These are phyloP conservation scores for Ctenochaetus hawaiiensis DNA, from an alignment of 2,797 vertebrate genomes.

Conservation along the genomic window DNA sequence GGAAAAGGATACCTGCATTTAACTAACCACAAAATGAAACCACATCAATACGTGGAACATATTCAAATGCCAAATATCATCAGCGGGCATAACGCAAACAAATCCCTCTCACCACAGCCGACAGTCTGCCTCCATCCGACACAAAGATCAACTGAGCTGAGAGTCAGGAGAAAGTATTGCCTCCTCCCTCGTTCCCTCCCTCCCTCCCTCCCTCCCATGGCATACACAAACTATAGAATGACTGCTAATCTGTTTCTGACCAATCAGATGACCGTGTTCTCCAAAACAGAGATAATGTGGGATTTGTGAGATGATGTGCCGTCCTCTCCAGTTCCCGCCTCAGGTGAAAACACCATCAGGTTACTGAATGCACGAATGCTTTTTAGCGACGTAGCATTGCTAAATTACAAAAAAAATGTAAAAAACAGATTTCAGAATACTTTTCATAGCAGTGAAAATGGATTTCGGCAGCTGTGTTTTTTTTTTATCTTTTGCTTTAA, in stretches of 20 bases:
- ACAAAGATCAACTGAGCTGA: constrained; percentile 62
- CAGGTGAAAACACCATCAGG: constrained; percentile 59
- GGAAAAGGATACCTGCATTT: background rate
- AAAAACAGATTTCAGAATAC: background rate
- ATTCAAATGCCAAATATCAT: constrained; percentile 12
- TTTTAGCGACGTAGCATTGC: background rate
- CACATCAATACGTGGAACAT: background rate
- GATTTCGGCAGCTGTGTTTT: constrained; percentile 49
- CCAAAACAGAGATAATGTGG: constrained; percentile 33
- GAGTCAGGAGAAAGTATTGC: constrained; percentile 53
- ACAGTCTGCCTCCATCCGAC: constrained; percentile 46
- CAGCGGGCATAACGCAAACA: constrained; percentile 11
- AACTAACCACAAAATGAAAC: constrained; percentile 11
- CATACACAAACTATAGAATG: constrained; percentile 58
- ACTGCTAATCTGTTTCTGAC: constrained; percentile 70
- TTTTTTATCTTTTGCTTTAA: constrained; percentile 53
- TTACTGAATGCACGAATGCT: constrained; percentile 27
- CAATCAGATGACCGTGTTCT: constrained; percentile 63
- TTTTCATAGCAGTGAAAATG: constrained; percentile 11
- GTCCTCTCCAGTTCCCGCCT: constrained; percentile 26
- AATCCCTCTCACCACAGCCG: constrained; percentile 68
- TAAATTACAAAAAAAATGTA: background rate
- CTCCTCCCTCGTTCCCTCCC: constrained; percentile 33
- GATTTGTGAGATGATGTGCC: constrained; percentile 46
- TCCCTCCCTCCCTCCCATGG: background rate